A percentile compares a stretch with the other conserved stretches of the same genome.
phyloP scores from a whole-genome alignment of 2,888 invertebrate genomes.

The Trachelus iudaicus region DNA sequence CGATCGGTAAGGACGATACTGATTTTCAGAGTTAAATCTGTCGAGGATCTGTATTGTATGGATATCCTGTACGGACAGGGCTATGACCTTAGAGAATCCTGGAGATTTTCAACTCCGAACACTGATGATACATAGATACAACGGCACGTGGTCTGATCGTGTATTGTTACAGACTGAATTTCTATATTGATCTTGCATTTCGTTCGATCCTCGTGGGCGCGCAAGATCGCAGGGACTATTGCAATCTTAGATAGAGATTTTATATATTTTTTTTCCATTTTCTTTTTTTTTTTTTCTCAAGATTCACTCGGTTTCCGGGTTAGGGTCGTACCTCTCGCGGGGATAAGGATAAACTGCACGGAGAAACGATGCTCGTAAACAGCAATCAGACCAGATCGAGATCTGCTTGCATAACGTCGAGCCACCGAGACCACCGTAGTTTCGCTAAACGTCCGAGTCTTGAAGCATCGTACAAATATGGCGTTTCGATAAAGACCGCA shows the following conservation, averaged over 20 bases:
- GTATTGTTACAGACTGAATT: not conserved
- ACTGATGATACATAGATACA: no score
- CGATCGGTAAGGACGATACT: no score
- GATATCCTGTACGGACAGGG: no score
- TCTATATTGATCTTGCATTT: not conserved
- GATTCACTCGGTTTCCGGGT: slow-evolving; percentile 35
- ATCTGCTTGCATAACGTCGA: slow-evolving; percentile 50
- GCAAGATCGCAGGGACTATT: slow-evolving; percentile 2
- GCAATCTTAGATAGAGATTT: slow-evolving; percentile 19
- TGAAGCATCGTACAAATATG: not conserved
- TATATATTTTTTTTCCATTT: not conserved
- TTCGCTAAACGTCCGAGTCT: slow-evolving; percentile 40
- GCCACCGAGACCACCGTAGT: slow-evolving; percentile 32
- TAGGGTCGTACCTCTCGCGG: slow-evolving; percentile 29
- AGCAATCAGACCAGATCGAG: slow-evolving; percentile 52
- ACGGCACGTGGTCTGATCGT: not conserved
- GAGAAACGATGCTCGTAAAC: slow-evolving; percentile 53
- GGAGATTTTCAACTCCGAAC: no score
- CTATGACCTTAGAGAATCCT: no score
- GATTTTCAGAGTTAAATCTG: no score
- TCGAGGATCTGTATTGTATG: no score
- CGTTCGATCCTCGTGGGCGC: not conserved
- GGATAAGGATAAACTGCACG: slow-evolving; percentile 43
- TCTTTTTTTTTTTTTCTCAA: slow-evolving; percentile 23
- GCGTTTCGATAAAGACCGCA: not conserved